Evolutionary conservation across 1,140 invertebrate genomes (phyloP), one percentile per base, ranked within the genome.

Genomic region (Drosophila ficusphila): DNA sequence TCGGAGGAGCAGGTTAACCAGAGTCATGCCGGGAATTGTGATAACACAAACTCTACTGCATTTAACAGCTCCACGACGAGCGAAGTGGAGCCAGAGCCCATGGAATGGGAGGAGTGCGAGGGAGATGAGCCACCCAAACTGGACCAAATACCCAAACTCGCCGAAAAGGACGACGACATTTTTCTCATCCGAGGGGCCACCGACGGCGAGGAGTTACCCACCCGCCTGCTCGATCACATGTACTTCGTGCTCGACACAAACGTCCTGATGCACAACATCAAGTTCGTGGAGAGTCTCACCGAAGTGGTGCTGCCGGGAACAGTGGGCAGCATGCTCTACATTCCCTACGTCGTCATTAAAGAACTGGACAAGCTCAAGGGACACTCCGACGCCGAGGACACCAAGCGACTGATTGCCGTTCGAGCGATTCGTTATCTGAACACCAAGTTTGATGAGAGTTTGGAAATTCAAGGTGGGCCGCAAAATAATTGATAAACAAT

Each of bases 391-490:
- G 2, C 1, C 3, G 42, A 39, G 4, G 12, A 46, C 5, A 7
- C 12, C 0, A 58, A 42, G n/a, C 46, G 53, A 2, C n/a, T 34
- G 7, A 25, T 70, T 29, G 89, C 90, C 7, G 36, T 74, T 11
- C 61, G 83, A 2, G 90, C 90, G 6, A 91, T 91, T n/a, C 76
- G 68, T 18, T 90, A 71, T 58, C 36, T 91, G 6, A 90, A 90
- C 65, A 34, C 38, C 0, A 77, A 86, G 21, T 89, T 91, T 11
- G 86, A 90, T 39, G 42, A 68, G 0, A 82, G 60, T 9, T 23
- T 74, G 4, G 58, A 76, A 23, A 67, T 91, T 29, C 83, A 88
- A 60, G 90, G 90, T 91, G 46, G 16, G 39, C n/a, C 1, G 60
- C n/a, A n/a, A n/a, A n/a, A n/a, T n/a, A n/a, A 11, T 9, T 1